Percentiles rank a stretch among this genome's conserved stretches.
These are phyloP conservation scores for Uropetala carovei DNA, from an alignment of 2,888 invertebrate species.

Conservation along the genomic window DNA sequence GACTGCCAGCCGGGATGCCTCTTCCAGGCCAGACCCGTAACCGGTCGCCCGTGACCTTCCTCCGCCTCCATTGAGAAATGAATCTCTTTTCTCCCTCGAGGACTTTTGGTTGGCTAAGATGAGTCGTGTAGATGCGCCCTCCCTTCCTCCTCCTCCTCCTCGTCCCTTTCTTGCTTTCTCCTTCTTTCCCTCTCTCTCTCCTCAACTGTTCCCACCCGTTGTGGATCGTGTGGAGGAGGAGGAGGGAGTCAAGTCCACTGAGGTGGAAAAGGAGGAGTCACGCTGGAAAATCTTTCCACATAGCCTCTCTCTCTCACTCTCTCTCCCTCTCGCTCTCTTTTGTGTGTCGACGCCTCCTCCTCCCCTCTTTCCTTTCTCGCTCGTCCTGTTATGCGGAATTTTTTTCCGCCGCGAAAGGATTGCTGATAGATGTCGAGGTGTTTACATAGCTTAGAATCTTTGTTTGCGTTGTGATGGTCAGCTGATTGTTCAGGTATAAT, in stretches of 20 bases:
- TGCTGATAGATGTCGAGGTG: neutral
- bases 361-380: neutral
- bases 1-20: slow-evolving; percentile 40
- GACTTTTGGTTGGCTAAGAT: slow-evolving; percentile 17
- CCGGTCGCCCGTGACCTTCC: slow-evolving; percentile 59
- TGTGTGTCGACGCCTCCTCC: neutral
- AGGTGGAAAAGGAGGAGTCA: neutral
- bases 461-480: neutral
- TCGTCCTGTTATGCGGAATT: neutral
- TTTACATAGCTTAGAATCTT: neutral
- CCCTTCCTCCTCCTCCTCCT: neutral
- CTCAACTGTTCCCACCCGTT: neutral
- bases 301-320: neutral
- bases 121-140: neutral
- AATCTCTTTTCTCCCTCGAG: slow-evolving; percentile 7
- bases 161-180: neutral
- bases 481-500: neutral
- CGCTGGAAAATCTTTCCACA: slow-evolving; percentile 15
- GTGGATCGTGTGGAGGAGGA: neutral
- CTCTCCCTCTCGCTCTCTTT: neutral
- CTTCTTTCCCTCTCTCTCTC: neutral
- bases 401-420: neutral
- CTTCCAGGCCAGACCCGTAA: slow-evolving; percentile 48
- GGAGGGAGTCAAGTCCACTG: neutral
- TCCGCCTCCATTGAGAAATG: slow-evolving; percentile 56